Evolutionary conservation across 1,140 invertebrate genomes (phyloP).

Genomic region (Achroia grisella): DNA sequence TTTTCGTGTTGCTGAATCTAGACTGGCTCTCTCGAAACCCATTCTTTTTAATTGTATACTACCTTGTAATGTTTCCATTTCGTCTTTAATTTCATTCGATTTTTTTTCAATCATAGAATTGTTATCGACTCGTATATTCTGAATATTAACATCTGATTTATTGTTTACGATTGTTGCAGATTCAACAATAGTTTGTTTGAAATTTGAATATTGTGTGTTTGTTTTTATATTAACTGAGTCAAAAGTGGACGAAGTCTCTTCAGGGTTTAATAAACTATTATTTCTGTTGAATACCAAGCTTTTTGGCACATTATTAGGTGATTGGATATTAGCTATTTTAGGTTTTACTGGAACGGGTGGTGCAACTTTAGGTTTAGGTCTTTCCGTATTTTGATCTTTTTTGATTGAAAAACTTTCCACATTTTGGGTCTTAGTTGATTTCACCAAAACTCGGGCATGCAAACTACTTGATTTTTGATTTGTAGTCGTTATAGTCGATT

Average conservation of each 20-base stretch:
- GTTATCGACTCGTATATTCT: not conserved
- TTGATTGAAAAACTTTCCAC: constrained; percentile 5
- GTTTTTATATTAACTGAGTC: constrained; percentile 38
- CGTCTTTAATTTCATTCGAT: constrained; percentile 12
- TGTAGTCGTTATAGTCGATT: constrained; percentile 24
- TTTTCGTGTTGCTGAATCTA: constrained; percentile 63
- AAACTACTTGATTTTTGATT: constrained; percentile 29
- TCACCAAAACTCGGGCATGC: constrained; percentile 25
- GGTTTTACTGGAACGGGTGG: constrained; percentile 67
- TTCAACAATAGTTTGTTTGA: constrained; percentile 27
- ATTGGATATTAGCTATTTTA: constrained; percentile 42
- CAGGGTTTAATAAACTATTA: constrained; percentile 22
- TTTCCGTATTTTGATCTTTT: constrained; percentile 5
- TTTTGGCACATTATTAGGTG: constrained; percentile 24
- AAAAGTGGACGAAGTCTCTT: constrained; percentile 31
- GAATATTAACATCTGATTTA: constrained; percentile 9
- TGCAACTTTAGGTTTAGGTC: constrained; percentile 47
- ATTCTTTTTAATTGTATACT: constrained; percentile 64
- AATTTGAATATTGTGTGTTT: constrained; percentile 37
- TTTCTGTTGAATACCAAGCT: constrained; percentile 14
- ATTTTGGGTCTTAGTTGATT: constrained; percentile 26
- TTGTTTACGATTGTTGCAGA: constrained; percentile 37
- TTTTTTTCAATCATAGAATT: constrained; percentile 12
- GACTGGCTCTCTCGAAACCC: constrained; percentile 66
- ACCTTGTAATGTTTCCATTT: constrained; percentile 27